A percentile compares a stretch with the other conserved stretches of the same genome.
These are phyloP conservation scores for Phylloscopus trochiloides DNA, from an alignment of 2,113 vertebrate species.

Conservation along the genomic window DNA sequence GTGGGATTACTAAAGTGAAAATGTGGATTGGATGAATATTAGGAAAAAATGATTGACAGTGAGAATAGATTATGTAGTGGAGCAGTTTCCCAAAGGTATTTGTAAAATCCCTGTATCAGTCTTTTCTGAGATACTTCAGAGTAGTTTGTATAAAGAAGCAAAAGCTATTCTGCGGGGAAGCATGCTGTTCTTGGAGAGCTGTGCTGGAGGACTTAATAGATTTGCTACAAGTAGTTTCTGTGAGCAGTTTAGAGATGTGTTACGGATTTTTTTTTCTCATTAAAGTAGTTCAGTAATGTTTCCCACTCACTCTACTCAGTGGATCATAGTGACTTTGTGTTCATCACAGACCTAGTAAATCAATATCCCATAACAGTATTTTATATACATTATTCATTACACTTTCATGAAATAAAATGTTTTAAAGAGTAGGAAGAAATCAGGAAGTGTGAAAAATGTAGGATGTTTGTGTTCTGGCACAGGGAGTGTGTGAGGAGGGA, in stretches of 20 bases:
- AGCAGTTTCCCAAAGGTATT: neutral
- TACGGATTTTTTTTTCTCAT: neutral
- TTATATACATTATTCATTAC: neutral
- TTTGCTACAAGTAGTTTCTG: neutral
- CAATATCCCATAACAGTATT: neutral
- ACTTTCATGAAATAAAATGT: neutral
- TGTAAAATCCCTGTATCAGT: neutral
- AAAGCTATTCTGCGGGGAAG: neutral
- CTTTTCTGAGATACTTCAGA: neutral
- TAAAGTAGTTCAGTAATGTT: neutral
- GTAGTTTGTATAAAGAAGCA: neutral
- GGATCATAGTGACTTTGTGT: neutral
- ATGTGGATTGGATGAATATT: neutral
- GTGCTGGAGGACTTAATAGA: neutral
- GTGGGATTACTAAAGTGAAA: neutral
- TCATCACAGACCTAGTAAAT: neutral
- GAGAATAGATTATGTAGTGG: neutral
- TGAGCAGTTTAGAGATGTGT: neutral
- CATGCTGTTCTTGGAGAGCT: neutral
- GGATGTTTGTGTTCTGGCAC: neutral
- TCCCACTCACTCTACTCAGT: neutral
- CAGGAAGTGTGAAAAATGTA: neutral
- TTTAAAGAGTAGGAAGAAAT: neutral
- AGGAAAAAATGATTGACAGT: neutral
- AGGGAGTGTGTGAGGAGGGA: neutral